phyloP scores from a whole-genome alignment of 2,888 invertebrate genomes.

The Gortyna flavago region DNA sequence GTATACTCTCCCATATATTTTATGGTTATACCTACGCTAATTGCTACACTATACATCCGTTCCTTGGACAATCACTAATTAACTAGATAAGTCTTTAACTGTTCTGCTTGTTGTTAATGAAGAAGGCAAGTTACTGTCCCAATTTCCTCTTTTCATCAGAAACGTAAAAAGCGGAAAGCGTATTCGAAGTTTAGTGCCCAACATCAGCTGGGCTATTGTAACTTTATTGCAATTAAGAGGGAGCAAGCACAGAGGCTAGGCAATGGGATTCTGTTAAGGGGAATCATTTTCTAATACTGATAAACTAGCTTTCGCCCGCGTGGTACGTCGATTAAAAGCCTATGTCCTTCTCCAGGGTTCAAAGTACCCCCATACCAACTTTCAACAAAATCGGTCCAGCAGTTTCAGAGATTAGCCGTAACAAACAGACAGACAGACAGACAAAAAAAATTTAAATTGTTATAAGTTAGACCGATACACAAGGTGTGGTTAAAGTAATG shows the following conservation, averaged over 20 bases:
- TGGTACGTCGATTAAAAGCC: no score
- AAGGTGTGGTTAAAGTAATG: neutral
- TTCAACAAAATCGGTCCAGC: no score
- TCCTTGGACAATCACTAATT: conserved; percentile 49
- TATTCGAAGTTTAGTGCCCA: no score
- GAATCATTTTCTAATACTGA: neutral
- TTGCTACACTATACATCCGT: conserved; percentile 38
- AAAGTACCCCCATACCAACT: no score
- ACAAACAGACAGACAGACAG: no score
- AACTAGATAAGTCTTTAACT: conserved; percentile 31
- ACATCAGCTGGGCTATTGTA: no score
- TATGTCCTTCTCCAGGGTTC: no score
- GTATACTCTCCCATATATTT: conserved; percentile 21
- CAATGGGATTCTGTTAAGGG: neutral
- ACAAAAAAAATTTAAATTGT: no score
- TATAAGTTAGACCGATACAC: no score
- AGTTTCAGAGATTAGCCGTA: no score
- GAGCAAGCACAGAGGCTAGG: neutral
- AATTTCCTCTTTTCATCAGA: no score
- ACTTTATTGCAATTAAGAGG: neutral
- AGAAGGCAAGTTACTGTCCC: conserved; percentile 49
- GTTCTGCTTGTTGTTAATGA: conserved; percentile 44
- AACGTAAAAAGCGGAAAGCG: no score
- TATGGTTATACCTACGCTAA: conserved; percentile 34
- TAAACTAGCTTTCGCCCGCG: neutral